Evolutionary conservation across 2,797 vertebrate genomes (phyloP), one percentile per base, ranked within the genome.

Genomic region (Sardinella longiceps): DNA sequence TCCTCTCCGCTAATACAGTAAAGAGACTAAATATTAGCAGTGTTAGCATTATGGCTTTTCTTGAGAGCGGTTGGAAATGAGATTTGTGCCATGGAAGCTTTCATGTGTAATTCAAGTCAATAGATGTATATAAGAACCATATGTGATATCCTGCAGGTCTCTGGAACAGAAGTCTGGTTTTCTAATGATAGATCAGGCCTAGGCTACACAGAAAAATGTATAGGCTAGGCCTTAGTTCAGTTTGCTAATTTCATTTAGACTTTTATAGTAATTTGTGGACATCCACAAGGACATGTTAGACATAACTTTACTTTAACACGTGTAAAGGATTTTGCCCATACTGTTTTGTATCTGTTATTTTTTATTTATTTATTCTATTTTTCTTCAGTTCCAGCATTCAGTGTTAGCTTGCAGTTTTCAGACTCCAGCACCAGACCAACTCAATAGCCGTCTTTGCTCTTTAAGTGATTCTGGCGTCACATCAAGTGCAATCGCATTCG

Each of bases 401-500:
- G 10, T 37, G 63, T 37, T 15, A 14, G 63, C 30, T 30, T 30
- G 15, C 63, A 70, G 25, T 33, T 70, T 70, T 70, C 14, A 14
- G 28, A 70, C 37, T 70, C 63, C 30, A 33, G 28, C 30, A n/a
- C 15, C 63, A 70, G 63, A 33, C 1, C 9, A 66, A 9, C 58
- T 63, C 58, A 12, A 63, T 28, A 63, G 63, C 43, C 33, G 63
- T 70, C 63, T 30, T 70, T 70, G 15, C n/a, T 83, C 81, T 60
- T 7, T 77, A 82, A 80, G 50, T 63, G 43, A 80, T 81, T 39
- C 60, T 89, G 83, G 86, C 63, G 11, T n/a, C 48, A 58, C 46
- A n/a, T 83, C 46, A 80, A 85, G 74, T 81, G 74, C 56, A 86
- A 80, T 82, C 58, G 39, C 82, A 81, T 84, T 87, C 58, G 74